Base-by-base conservation (phyloP, 1,140 invertebrate species). In the Gonatopus flavifemur region DNA sequence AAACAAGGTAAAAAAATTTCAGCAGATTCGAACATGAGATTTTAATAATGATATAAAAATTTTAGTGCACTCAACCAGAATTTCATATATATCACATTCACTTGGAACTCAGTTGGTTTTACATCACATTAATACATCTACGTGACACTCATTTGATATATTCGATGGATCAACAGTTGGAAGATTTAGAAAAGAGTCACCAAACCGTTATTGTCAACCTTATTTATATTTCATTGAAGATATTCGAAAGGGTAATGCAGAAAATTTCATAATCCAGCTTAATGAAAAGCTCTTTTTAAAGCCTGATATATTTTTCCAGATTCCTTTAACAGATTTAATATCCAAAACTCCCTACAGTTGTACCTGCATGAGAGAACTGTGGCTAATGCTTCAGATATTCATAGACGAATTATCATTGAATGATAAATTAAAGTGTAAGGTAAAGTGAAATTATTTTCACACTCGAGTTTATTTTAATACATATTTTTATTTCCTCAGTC, bases 1-100 rank as follows among this genome's bases (percentile, higher is more conserved):
- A 4, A 78, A 79, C 43, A 70, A 66, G 52, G 77, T 79, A 52
- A 15, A 19, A 46, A 24, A 15, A 45, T 38, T 32, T 46, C 12
- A 20, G 18, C 37, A 25, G 31, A 45, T 13, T 48, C 0, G 12
- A 9, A 13, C 6, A 5, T 33, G n/a, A n/a, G 7, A 4, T 38
- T 32, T 15, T 39, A n/a, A 20, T n/a, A 39, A 39, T 37, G 24
- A 45, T 22, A 40, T 42, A 53, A 46, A 22, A 6, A 1, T 44
- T 38, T 38, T 21, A 79, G 76, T 71, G 66, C 41, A 52, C 52
- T 7, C 74, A 79, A 50, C 69, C 75, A 9, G 72, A 74, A 24
- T 79, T 77, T 64, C 79, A 80, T 42, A 59, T 81, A 39, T 79
- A 73, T 48, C 79, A 81, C 55, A 51, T 72, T 13, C 77, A 79